Base-by-base conservation (phyloP, 2,113 vertebrate genomes). In the Hyla sarda region DNA sequence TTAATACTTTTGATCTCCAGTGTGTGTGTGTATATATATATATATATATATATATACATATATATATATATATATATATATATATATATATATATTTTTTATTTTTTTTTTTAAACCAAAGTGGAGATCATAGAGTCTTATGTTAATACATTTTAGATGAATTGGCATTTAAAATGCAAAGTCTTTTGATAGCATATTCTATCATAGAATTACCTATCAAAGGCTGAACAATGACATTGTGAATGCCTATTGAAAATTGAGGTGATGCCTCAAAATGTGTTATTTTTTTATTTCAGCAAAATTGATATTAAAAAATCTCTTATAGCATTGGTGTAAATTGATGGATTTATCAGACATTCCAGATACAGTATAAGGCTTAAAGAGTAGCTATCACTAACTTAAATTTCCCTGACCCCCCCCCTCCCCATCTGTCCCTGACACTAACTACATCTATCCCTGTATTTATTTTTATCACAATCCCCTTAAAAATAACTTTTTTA, bases 81-180 rank as follows among this genome's bases (percentile, higher is more conserved):
- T n/a, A n/a, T n/a, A n/a, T n/a, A n/a, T n/a, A n/a, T n/a, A n/a
- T n/a, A n/a, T n/a, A n/a, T n/a, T n/a, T n/a, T n/a, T n/a, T 65
- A 65, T 28, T 21, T 5, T 41, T 5, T 41, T 73, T 73, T 45
- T 73, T 45, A 6, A 41, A 73, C 45, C 34, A 73, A 45, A 73
- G 21, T 11, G 5, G 19, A 73, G 21, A 73, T 37, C 69, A 72
- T 67, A 34, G 25, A 9, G 5, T 73, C 34, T n/a, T 73, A 45
- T 73, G 69, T 12, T 32, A 73, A 73, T 73, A 73, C 11, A 37
- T 17, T 73, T 73, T 73, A 45, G 69, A 73, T 73, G 69, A 73
- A 73, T 73, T 73, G 45, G 69, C 37, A 73, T 73, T 73, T 19
- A 37, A 45, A 45, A 45, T 45, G 9, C 69, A 45, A 45, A 73